Evolutionary conservation across 2,113 vertebrate species (phyloP).

Genomic region (Formicarius rufipectus): DNA sequence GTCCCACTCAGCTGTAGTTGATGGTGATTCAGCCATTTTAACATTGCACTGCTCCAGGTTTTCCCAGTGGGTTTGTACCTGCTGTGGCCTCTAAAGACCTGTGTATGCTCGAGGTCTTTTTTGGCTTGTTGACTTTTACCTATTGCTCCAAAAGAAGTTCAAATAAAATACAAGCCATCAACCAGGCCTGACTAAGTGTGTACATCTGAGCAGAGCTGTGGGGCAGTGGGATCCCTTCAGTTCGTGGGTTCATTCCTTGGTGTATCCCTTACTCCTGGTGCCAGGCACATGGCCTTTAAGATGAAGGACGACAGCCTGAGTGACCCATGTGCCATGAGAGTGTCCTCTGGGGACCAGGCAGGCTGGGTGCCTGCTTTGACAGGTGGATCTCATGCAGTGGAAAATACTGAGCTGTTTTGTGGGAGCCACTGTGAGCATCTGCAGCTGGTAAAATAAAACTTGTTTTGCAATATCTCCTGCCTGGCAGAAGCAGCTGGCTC

Average conservation of each 20-base stretch:
- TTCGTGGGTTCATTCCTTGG: background rate
- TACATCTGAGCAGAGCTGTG: accelerated
- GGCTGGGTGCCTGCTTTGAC: background rate
- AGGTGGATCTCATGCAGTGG: background rate
- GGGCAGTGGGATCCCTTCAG: background rate
- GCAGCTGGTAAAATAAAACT: background rate
- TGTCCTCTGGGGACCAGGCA: accelerated
- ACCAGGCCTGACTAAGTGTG: background rate
- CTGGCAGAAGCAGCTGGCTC: background rate
- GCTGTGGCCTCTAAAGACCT: background rate
- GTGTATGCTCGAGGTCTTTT: accelerated
- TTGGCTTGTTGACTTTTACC: background rate
- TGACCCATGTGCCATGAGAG: background rate
- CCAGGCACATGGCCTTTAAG: background rate
- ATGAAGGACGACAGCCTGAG: background rate
- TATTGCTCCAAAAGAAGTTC: background rate
- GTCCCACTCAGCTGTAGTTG: background rate
- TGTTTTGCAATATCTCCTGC: background rate
- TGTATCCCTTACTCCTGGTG: no score
- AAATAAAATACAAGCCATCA: background rate
- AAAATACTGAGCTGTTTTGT: background rate
- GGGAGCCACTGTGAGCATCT: background rate
- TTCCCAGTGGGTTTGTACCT: background rate
- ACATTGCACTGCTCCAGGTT: accelerated
- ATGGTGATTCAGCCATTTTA: background rate